A percentile compares a stretch with the other conserved stretches of the same genome.
Conservation (phyloP, 2,797 vertebrate species). For the Peromyscus aztecus region DNA sequence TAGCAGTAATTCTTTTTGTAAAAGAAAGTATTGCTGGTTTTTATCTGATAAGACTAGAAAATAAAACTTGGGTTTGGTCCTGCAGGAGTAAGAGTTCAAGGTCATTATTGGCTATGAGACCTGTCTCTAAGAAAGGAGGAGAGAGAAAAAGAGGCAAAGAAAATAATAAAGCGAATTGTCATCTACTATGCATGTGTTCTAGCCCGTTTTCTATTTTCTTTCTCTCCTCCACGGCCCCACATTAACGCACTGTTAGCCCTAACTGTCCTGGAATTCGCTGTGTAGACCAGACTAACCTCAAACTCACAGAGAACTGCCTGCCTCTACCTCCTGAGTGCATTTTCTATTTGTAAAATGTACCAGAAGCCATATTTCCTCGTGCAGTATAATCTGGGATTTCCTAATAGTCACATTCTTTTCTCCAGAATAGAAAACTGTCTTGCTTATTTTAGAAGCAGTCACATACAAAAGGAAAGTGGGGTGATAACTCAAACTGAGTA, state of each 20-base stretch:
- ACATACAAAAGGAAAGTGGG: background rate
- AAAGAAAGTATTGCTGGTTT: background rate
- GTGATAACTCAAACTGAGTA: background rate
- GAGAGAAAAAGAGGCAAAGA: background rate
- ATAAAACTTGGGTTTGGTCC: background rate
- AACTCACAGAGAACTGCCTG: background rate
- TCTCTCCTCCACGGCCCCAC: too few species aligned
- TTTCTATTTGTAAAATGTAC: slow-evolving; percentile 20
- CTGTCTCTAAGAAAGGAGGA: background rate
- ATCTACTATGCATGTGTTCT: background rate
- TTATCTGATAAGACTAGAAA: background rate
- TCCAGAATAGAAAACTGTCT: background rate
- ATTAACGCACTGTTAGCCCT: background rate
- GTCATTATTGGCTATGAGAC: background rate
- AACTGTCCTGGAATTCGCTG: background rate
- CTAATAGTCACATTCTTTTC: background rate
- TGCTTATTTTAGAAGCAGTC: slow-evolving; percentile 22
- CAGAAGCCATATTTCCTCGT: background rate
- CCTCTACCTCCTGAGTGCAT: background rate
- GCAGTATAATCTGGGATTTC: background rate
- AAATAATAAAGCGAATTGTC: background rate
- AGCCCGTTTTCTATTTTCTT: background rate
- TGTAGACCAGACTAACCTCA: background rate
- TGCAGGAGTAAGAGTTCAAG: background rate
- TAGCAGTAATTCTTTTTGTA: slow-evolving; percentile 3